phyloP scores from a whole-genome alignment of 2,797 vertebrate species.

The Melanotaenia boesemani region DNA sequence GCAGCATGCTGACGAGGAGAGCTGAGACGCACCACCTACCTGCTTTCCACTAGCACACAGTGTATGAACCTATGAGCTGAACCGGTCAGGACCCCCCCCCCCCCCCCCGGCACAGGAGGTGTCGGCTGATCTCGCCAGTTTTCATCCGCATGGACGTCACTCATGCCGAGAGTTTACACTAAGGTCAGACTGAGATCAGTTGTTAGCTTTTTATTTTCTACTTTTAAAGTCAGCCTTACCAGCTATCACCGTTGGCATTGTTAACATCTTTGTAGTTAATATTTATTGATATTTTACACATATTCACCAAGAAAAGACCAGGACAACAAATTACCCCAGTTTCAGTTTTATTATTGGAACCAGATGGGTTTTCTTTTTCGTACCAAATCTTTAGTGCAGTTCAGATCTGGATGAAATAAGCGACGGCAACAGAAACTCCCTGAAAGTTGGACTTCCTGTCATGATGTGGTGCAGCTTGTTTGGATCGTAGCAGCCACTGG shows the following conservation, averaged over 20 bases:
- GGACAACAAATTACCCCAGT: not conserved
- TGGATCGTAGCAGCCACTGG: slow-evolving; percentile 7
- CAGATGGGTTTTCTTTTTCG: not conserved
- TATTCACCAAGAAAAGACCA: not conserved
- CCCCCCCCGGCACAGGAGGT: slow-evolving; percentile 1
- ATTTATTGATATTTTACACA: slow-evolving; percentile 10
- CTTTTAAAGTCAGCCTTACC: not conserved
- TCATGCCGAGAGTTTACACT: slow-evolving; percentile 40
- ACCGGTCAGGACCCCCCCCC: not conserved
- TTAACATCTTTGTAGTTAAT: not conserved
- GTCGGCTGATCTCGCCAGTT: slow-evolving; percentile 14
- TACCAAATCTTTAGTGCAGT: not conserved
- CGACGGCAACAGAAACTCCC: not conserved
- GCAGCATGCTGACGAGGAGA: slow-evolving; percentile 88
- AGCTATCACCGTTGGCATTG: not conserved
- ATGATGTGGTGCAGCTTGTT: not conserved
- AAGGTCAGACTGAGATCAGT: slow-evolving; percentile 53
- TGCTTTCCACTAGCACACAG: slow-evolving; percentile 50
- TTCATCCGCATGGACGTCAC: slow-evolving; percentile 20
- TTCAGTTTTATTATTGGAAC: not conserved
- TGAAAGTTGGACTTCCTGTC: not conserved
- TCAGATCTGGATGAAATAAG: not conserved
- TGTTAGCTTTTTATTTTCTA: slow-evolving; percentile 1
- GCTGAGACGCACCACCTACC: slow-evolving; percentile 56
- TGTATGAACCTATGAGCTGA: slow-evolving; percentile 37